Evolutionary conservation across 2,888 invertebrate genomes (phyloP).

Genomic region (Colletes collaris): DNA sequence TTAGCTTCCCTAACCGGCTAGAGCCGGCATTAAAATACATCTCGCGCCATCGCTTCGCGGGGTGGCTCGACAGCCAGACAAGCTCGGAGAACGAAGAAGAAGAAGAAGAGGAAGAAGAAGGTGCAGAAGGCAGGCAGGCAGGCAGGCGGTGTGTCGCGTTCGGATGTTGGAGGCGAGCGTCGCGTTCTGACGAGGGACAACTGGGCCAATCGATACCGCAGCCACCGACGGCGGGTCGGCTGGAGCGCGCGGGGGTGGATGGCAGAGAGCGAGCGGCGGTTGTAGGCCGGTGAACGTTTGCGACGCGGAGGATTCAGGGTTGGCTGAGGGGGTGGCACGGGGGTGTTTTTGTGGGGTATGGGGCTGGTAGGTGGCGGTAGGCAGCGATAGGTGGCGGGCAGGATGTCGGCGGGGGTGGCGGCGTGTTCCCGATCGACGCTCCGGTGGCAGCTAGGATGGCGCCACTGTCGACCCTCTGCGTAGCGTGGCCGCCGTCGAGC

Average conservation of each 20-base stretch:
- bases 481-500: conserved; percentile 49
- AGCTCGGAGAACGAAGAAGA: neutral
- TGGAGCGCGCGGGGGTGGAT: conserved; percentile 52
- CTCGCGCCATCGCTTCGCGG: too few species aligned
- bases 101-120: conserved; percentile 38
- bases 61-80: too few species aligned
- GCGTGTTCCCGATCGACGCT: conserved; percentile 61
- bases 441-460: conserved; percentile 44
- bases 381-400: conserved; percentile 53
- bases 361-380: conserved; percentile 40
- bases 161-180: conserved; percentile 69
- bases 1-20: too few species aligned
- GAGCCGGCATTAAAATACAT: too few species aligned
- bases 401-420: conserved; percentile 61
- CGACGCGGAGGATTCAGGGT: conserved; percentile 47
- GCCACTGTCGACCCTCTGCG: conserved; percentile 52
- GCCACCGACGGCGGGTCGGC: conserved; percentile 65
- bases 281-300: conserved; percentile 58
- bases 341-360: conserved; percentile 6
- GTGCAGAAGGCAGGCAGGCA: conserved; percentile 53
- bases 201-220: conserved; percentile 80
- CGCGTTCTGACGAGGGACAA: conserved; percentile 77
- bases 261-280: conserved; percentile 48
- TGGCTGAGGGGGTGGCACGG: neutral
- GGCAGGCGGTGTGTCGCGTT: conserved; percentile 60